A percentile compares a stretch with the other conserved stretches of the same genome.
These are phyloP conservation scores for Phyllostomus discolor DNA, from an alignment of 2,113 vertebrate species.

Conservation along the genomic window DNA sequence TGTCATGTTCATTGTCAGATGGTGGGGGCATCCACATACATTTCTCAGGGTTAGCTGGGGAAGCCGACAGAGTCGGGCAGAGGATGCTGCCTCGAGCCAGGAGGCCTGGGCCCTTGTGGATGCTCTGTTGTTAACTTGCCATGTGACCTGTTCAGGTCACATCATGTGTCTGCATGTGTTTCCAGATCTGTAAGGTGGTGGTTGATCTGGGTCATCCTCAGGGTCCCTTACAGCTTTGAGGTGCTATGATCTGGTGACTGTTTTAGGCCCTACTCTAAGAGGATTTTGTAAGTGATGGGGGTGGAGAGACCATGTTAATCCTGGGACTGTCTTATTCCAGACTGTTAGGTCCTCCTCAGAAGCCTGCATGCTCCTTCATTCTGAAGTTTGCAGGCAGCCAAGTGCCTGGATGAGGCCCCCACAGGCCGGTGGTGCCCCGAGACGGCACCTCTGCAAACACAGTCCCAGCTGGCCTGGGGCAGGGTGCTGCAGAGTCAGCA, in stretches of 20 bases:
- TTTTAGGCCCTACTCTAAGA: neutral
- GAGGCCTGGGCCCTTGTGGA: neutral
- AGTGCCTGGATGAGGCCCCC: neutral
- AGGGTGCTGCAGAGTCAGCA: neutral
- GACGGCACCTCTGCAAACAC: neutral
- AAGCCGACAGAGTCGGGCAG: neutral
- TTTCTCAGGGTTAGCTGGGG: neutral
- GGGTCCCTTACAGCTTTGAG: neutral
- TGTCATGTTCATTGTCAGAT: neutral
- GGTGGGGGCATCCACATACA: neutral
- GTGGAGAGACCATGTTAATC: neutral
- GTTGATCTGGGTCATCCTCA: neutral
- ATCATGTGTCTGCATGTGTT: neutral
- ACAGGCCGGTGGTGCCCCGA: neutral
- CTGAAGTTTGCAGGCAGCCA: neutral
- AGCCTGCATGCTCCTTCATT: neutral
- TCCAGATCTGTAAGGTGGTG: neutral
- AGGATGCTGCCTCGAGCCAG: neutral
- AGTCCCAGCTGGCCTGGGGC: neutral
- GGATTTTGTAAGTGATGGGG: neutral
- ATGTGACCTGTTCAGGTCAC: neutral
- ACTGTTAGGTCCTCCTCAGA: neutral
- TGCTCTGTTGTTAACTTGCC: neutral
- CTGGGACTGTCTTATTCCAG: neutral
- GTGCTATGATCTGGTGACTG: neutral